These are phyloP conservation scores for Amphibalanus amphitrite DNA, from an alignment of 1,140 invertebrate genomes.

Conservation along the genomic window DNA sequence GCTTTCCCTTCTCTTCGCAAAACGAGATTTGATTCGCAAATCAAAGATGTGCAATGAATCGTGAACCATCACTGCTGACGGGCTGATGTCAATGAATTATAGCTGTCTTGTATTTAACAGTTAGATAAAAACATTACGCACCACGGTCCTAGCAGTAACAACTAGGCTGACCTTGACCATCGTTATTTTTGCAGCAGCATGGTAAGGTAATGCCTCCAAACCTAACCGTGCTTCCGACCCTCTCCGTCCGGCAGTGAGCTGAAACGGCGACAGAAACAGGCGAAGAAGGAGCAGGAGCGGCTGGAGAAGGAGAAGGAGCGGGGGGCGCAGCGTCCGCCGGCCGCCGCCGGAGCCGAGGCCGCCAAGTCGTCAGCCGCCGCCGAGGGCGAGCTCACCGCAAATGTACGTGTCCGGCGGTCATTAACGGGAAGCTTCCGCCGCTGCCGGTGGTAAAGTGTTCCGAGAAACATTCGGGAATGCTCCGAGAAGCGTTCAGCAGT, in stretches of 20 bases:
- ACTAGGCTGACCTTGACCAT: too few species aligned
- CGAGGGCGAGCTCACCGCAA: slow-evolving; percentile 13
- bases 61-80: too few species aligned
- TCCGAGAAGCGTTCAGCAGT: too few species aligned
- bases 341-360: slow-evolving; percentile 22
- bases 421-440: slow-evolving; percentile 7
- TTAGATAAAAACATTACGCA: too few species aligned
- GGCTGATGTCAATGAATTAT: too few species aligned
- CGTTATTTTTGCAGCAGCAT: too few species aligned
- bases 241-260: slow-evolving; percentile 51
- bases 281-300: slow-evolving; percentile 85
- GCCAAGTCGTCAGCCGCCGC: slow-evolving; percentile 20
- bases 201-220: too few species aligned
- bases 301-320: slow-evolving; percentile 50
- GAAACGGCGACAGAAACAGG: slow-evolving; percentile 73
- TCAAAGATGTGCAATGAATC: too few species aligned
- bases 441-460: not conserved
- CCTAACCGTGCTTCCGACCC: not conserved
- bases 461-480: not conserved
- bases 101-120: too few species aligned
- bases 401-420: not conserved
- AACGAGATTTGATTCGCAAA: too few species aligned
- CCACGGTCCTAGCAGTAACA: too few species aligned
- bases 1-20: too few species aligned
- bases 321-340: slow-evolving; percentile 21